phyloP scores from a whole-genome alignment of 1,140 invertebrate genomes.

The Theocolax elegans region DNA sequence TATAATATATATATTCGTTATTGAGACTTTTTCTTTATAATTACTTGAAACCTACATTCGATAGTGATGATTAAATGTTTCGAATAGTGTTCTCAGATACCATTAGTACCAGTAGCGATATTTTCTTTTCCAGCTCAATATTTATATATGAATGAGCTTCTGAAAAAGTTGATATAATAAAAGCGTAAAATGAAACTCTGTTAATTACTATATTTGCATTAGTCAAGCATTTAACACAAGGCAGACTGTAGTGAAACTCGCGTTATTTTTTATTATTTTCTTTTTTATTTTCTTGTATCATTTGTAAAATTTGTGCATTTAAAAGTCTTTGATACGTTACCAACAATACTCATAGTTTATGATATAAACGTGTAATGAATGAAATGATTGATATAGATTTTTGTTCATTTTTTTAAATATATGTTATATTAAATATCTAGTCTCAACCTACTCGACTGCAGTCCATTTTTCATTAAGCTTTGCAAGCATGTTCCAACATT shows the following conservation, averaged over 20 bases:
- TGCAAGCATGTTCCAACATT: constrained; percentile 41
- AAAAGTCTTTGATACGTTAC: constrained; percentile 32
- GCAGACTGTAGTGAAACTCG: constrained; percentile 24
- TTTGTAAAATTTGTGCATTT: constrained; percentile 40
- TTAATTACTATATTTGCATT: constrained; percentile 18
- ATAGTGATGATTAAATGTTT: constrained; percentile 33
- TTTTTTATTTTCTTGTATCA: constrained; percentile 19
- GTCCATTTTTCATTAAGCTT: constrained; percentile 35
- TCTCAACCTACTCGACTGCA: constrained; percentile 32
- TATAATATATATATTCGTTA: constrained; percentile 6
- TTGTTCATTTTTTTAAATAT: constrained; percentile 3
- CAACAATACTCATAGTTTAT: constrained; percentile 34
- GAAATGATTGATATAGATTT: constrained; percentile 16
- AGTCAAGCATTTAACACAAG: constrained; percentile 28
- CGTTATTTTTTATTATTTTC: too few relatives aligned
- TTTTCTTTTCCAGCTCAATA: constrained; percentile 24
- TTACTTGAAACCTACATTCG: constrained; percentile 15
- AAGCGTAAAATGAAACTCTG: constrained; percentile 21
- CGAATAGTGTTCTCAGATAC: constrained; percentile 31
- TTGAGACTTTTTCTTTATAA: constrained; percentile 26
- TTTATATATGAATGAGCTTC: not conserved
- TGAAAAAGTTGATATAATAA: constrained; percentile 14
- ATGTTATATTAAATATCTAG: constrained; percentile 30
- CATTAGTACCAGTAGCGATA: constrained; percentile 42
- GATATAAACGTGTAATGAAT: constrained; percentile 30